These are phyloP conservation scores for Neofelis nebulosa DNA, from an alignment of 2,113 vertebrate genomes.

Conservation along the genomic window DNA sequence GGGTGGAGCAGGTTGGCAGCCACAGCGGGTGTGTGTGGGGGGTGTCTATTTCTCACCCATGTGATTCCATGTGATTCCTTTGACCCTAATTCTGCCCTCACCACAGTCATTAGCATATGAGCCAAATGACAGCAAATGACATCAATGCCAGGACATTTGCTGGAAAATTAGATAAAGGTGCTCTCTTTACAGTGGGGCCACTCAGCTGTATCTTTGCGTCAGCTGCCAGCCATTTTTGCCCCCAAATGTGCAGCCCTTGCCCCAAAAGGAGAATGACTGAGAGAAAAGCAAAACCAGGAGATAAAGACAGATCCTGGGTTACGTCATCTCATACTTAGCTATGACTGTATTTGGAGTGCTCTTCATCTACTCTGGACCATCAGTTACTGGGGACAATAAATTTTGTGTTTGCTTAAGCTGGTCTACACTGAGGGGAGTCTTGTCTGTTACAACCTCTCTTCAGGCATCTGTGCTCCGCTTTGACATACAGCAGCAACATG, in stretches of 20 bases:
- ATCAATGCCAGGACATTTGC: not conserved
- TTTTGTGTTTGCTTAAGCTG: not conserved
- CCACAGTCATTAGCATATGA: not conserved
- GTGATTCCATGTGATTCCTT: not conserved
- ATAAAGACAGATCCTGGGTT: not conserved
- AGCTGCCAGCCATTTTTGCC: not conserved
- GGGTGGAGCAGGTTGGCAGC: no score
- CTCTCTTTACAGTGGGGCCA: not conserved
- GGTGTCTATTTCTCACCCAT: not conserved
- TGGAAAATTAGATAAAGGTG: not conserved
- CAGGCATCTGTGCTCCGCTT: not conserved
- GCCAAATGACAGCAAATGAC: not conserved
- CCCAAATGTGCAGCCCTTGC: not conserved
- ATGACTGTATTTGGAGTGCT: not conserved
- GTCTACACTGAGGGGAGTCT: not conserved
- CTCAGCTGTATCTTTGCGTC: not conserved
- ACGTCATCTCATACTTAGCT: not conserved
- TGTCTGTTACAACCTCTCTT: not conserved
- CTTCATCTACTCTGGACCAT: not conserved
- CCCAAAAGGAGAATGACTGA: not conserved
- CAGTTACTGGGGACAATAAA: not conserved
- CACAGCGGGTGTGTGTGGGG: not conserved
- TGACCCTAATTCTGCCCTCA: not conserved
- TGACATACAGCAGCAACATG: not conserved
- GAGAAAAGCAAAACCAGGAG: not conserved